phyloP scores from a whole-genome alignment of 2,113 vertebrate species.

The Platysternon megacephalum region DNA sequence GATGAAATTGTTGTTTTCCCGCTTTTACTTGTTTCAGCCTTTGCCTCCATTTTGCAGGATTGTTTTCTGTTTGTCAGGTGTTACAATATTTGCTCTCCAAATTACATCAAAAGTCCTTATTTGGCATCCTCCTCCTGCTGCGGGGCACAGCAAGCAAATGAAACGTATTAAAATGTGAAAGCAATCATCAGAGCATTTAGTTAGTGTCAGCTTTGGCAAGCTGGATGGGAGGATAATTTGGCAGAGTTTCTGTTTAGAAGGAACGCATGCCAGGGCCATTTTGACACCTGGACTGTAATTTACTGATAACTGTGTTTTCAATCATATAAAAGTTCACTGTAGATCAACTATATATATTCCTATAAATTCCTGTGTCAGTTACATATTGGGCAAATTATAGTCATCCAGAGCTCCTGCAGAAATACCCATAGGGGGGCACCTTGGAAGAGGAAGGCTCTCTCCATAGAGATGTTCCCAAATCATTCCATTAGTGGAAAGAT shows the following conservation, averaged over 20 bases:
- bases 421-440: neutral
- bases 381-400: neutral
- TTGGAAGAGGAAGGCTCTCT: neutral
- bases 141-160: conserved; percentile 26
- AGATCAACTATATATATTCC: neutral
- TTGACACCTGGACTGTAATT: neutral
- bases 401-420: neutral
- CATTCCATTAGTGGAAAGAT: neutral
- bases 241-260: neutral
- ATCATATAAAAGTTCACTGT: conserved; percentile 14
- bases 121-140: conserved; percentile 15
- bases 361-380: neutral
- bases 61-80: neutral
- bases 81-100: conserved; percentile 44
- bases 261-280: neutral
- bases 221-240: conserved; percentile 37
- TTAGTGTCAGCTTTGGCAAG: conserved; percentile 48
- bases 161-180: conserved; percentile 46
- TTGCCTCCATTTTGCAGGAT: conserved; percentile 1
- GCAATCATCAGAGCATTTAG: conserved; percentile 43
- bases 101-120: neutral
- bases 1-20: conserved; percentile 11
- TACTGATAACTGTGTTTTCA: conserved; percentile 12
- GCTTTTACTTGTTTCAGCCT: neutral
- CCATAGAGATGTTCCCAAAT: neutral